These are phyloP conservation scores for Azorinus chamasolen DNA, from an alignment of 2,888 invertebrate genomes.

Conservation along the genomic window DNA sequence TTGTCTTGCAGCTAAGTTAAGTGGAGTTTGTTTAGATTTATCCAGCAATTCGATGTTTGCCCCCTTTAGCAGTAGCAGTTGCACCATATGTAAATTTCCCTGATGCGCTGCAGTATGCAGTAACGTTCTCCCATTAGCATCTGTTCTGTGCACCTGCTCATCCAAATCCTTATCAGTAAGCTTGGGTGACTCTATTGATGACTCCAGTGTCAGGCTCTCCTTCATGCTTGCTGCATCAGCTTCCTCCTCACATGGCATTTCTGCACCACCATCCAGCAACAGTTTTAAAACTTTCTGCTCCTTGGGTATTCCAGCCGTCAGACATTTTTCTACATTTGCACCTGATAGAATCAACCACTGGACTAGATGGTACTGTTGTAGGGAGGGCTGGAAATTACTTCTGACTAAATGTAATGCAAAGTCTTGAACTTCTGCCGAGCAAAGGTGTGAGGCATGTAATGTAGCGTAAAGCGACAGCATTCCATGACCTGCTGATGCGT, in stretches of 20 bases:
- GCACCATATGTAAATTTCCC: constrained; percentile 96
- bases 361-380: constrained; percentile 89
- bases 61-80: constrained; percentile 91
- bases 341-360: constrained; percentile 90
- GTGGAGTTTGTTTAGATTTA: constrained; percentile 93
- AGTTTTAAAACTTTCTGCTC: constrained; percentile 88
- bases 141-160: constrained; percentile 87
- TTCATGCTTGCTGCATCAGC: constrained; percentile 87
- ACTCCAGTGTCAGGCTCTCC: constrained; percentile 68
- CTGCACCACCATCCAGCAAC: constrained; percentile 96
- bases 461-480: constrained; percentile 89
- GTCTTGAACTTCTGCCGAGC: constrained; percentile 87
- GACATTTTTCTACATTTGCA: constrained; percentile 82
- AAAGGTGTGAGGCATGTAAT: constrained; percentile 88
- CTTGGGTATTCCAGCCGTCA: constrained; percentile 80
- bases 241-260: constrained; percentile 95
- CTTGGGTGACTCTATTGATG: constrained; percentile 65
- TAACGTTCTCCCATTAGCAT: constrained; percentile 90
- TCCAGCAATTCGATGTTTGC: constrained; percentile 90
- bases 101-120: constrained; percentile 93
- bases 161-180: constrained; percentile 68
- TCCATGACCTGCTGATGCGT: constrained; percentile 93
- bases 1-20: constrained; percentile 90
- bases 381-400: constrained; percentile 81
- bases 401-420: constrained; percentile 87